phyloP scores from a whole-genome alignment of 2,888 invertebrate species.

The Teleogryllus oceanicus region DNA sequence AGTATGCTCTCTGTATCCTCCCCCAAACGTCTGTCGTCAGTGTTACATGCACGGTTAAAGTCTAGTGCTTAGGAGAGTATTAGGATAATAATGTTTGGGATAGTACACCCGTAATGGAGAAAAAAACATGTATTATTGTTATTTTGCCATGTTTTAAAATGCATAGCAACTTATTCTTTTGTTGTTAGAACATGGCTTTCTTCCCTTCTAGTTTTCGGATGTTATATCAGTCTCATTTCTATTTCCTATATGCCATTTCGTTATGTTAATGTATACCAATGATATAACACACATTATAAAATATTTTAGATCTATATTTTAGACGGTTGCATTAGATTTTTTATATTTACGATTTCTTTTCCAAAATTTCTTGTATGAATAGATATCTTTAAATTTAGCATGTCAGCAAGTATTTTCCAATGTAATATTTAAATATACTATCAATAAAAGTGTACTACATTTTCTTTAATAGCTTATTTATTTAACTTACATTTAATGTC shows the following conservation, averaged over 20 bases:
- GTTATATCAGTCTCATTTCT: neutral
- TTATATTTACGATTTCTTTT: neutral
- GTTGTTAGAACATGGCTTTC: constrained; percentile 11
- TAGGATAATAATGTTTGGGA: constrained; percentile 18
- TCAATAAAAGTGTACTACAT: constrained; percentile 18
- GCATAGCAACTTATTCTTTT: neutral
- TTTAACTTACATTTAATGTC: constrained; percentile 9
- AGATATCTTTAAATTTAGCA: constrained; percentile 7
- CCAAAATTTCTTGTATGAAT: constrained; percentile 18
- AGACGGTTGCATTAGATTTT: constrained; percentile 6
- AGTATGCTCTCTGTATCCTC: neutral
- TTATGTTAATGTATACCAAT: constrained; percentile 4
- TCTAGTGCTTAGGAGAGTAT: constrained; percentile 18
- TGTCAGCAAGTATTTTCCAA: constrained; percentile 9
- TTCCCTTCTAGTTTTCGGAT: neutral
- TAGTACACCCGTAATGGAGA: constrained; percentile 7
- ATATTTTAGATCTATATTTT: constrained; percentile 18
- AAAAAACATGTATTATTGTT: neutral
- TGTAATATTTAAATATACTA: constrained; percentile 9
- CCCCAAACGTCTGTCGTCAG: constrained; percentile 18
- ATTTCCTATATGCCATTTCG: constrained; percentile 3
- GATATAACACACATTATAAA: neutral
- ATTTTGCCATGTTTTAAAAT: neutral
- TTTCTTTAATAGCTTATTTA: constrained; percentile 18
- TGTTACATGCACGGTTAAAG: constrained; percentile 18